phyloP scores from a whole-genome alignment of 2,797 vertebrate species.

The Cephalopachus bancanus region DNA sequence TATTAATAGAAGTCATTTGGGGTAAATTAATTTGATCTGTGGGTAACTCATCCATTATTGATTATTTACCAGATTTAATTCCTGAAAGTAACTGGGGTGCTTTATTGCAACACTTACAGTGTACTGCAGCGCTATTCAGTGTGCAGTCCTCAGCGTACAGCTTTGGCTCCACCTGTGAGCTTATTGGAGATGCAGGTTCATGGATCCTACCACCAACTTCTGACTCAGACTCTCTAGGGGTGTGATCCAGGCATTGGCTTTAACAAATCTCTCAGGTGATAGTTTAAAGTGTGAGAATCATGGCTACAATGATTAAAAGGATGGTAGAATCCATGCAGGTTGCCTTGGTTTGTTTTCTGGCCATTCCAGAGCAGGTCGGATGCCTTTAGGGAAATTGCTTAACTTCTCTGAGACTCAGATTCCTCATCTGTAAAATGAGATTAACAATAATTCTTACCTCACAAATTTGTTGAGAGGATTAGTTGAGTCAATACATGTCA shows the following conservation, averaged over 20 bases:
- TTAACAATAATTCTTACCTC: not conserved
- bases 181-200: not conserved
- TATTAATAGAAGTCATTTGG: conserved; percentile 69
- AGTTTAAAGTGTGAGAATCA: not conserved
- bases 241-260: not conserved
- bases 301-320: not conserved
- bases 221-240: not conserved
- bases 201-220: fast-evolving
- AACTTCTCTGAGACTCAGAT: not conserved
- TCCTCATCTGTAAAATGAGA: not conserved
- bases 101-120: not conserved
- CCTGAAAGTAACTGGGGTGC: not conserved
- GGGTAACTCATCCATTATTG: conserved; percentile 54
- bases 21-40: conserved; percentile 43
- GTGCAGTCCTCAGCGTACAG: not conserved
- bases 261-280: not conserved
- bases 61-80: conserved; percentile 59
- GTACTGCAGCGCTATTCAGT: fast-evolving
- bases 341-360: not conserved
- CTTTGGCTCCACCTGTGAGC: fast-evolving
- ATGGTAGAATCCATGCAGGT: not conserved
- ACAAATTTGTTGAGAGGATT: not conserved
- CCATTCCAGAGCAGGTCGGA: not conserved
- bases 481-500: not conserved
- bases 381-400: not conserved